These are phyloP conservation scores for Parnassius smintheus DNA, from an alignment of 2,888 invertebrate genomes.

Conservation along the genomic window DNA sequence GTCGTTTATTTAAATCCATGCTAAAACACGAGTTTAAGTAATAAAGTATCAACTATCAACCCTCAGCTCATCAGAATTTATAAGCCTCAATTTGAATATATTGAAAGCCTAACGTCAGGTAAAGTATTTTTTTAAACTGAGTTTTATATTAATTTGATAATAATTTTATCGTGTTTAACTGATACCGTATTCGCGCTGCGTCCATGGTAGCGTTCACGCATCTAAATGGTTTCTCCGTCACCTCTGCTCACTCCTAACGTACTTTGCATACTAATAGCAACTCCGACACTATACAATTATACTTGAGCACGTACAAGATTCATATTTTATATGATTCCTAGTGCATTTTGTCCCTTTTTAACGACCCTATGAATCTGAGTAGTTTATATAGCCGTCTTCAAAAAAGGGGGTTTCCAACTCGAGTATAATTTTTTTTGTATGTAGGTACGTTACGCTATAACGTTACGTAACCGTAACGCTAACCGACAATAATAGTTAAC, in stretches of 20 bases:
- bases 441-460: too few species aligned
- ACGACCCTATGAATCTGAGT: background rate
- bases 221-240: slow-evolving; percentile 69
- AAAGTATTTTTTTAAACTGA: slow-evolving; percentile 34
- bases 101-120: slow-evolving; percentile 27
- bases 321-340: slow-evolving; percentile 32
- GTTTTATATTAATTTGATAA: slow-evolving; percentile 52
- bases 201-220: slow-evolving; percentile 52
- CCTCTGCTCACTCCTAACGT: slow-evolving; percentile 55
- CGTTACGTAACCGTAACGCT: too few species aligned
- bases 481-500: too few species aligned
- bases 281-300: slow-evolving; percentile 25
- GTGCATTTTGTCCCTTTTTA: slow-evolving; percentile 13
- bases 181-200: slow-evolving; percentile 52
- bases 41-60: slow-evolving; percentile 19
- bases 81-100: slow-evolving; percentile 24
- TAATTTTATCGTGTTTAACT: slow-evolving; percentile 47
- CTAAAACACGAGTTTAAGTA: slow-evolving; percentile 14
- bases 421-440: too few species aligned
- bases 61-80: slow-evolving; percentile 12
- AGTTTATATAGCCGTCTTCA: too few species aligned
- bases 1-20: slow-evolving; percentile 11
- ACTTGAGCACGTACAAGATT: slow-evolving; percentile 32
- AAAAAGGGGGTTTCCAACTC: too few species aligned
- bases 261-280: slow-evolving; percentile 71